Percentiles rank a stretch among this genome's conserved stretches.
phyloP scores from a whole-genome alignment of 2,113 vertebrate genomes.

The Chamaea fasciata region DNA sequence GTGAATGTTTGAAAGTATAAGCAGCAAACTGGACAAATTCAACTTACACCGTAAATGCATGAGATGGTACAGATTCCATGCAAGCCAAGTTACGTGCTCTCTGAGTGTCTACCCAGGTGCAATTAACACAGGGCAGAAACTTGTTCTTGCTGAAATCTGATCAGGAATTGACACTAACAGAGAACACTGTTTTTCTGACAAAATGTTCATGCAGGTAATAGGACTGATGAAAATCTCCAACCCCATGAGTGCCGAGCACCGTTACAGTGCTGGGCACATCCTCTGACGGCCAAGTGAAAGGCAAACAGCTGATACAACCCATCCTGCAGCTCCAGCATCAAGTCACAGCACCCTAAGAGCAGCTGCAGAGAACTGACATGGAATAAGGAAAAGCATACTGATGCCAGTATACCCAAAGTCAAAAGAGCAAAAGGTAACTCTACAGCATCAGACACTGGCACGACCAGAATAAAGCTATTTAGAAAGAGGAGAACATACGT shows the following conservation, averaged over 20 bases:
- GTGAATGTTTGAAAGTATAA: background rate
- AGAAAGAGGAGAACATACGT: constrained; percentile 38
- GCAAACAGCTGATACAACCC: background rate
- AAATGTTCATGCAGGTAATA: background rate
- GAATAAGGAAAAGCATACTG: background rate
- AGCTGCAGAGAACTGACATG: background rate
- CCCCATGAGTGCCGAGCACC: fast-evolving
- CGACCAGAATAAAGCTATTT: constrained; percentile 3
- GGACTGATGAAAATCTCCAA: background rate
- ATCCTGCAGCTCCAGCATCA: background rate
- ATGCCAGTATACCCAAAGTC: background rate
- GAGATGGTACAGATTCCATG: background rate
- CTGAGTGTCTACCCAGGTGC: background rate
- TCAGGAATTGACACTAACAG: background rate
- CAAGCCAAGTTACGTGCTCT: background rate
- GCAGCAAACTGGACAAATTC: background rate
- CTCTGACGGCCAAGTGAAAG: background rate
- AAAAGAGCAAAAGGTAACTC: background rate
- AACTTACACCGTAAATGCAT: background rate
- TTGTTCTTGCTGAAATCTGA: background rate
- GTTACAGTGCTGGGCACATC: background rate
- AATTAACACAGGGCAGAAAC: background rate
- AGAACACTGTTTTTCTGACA: background rate
- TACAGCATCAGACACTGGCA: background rate
- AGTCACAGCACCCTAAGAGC: background rate